Evolutionary conservation across 1,140 invertebrate species (phyloP), one percentile per base, ranked within the genome.

Genomic region (Bilobella aurantiaca): DNA sequence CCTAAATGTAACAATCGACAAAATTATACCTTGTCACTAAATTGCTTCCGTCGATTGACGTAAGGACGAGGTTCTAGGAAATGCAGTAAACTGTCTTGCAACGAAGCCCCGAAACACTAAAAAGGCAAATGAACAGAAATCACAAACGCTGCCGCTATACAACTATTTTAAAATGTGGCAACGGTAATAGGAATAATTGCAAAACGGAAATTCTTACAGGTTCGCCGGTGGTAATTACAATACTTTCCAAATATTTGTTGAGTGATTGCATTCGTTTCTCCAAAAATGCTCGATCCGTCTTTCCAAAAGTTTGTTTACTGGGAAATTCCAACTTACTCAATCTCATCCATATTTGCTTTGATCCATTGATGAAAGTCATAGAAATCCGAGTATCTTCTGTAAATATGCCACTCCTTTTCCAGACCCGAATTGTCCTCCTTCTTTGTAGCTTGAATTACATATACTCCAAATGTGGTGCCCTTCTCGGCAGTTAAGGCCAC

Each of bases 341-440:
- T 18, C 64, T 32, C 69, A 71, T 68, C 66, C 70, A 72, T 31
- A n/a, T 73, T 73, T 5, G 66, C 65, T 29, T 73, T 73, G 0
- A 73, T 68, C 64, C 66, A 73, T 28, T 70, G 68, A 58, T 73
- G 71, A 62, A 73, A 73, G 31, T 73, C 71, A 75, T 95, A 86
- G 77, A 97, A 96, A 78, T 96, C 93, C 32, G 90, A 93, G 74
- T 96, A 97, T 3, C 62, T 8, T 28, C 87, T 79, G 73, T 89
- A 90, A 64, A 89, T 86, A 72, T 90, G 88, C 88, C 88, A 90
- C 56, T 82, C 82, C 75, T 86, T 85, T 76, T 87, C 81, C 16
- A 8, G 23, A 25, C 30, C 29, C 14, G 59, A 59, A 59, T 56
- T 18, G 3, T 64, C 71, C 84, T 79, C 85, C 61, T 78, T 78